Percentiles rank a stretch among this genome's conserved stretches.
Evolutionary conservation across 2,797 vertebrate species (phyloP).

Genomic region (Kryptopterus vitreolus): DNA sequence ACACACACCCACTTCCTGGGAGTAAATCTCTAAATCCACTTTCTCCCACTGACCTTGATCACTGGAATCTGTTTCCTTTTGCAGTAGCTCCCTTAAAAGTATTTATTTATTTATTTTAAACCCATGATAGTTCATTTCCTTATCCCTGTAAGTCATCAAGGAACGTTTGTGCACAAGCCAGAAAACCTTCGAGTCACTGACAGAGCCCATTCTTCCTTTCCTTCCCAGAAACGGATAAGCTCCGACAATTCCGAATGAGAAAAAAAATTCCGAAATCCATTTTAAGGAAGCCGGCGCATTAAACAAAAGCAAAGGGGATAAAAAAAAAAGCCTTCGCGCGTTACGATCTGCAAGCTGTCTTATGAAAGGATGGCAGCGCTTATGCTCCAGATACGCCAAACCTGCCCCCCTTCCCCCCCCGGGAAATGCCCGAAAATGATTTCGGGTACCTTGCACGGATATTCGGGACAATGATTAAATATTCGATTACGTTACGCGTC

Average conservation of each 20-base stretch:
- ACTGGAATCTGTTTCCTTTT: conserved; percentile 28
- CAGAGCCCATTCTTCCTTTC: conserved; percentile 44
- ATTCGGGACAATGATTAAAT: not conserved
- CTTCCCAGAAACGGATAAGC: conserved; percentile 51
- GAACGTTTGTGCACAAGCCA: conserved; percentile 48
- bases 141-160: conserved; percentile 55
- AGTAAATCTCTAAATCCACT: conserved; percentile 38
- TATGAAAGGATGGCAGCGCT: conserved; percentile 56
- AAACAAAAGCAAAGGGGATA: conserved; percentile 57
- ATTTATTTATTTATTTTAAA: conserved; percentile 28
- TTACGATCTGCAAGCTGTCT: conserved; percentile 52
- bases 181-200: conserved; percentile 53
- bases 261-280: conserved; percentile 46
- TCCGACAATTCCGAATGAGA: conserved; percentile 46
- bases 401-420: too few relatives aligned
- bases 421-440: too few relatives aligned
- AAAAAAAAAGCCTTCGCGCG: conserved; percentile 20
- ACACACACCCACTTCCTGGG: conserved; percentile 42
- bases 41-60: conserved; percentile 45
- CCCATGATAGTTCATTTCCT: conserved; percentile 39
- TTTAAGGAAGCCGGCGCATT: conserved; percentile 53
- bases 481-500: not conserved
- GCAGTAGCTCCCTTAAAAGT: conserved; percentile 39
- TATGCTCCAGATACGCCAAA: too few relatives aligned
- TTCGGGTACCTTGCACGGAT: not conserved